Percentiles rank a stretch among this genome's conserved stretches.
phyloP scores from a whole-genome alignment of 2,797 vertebrate species.

The Bovichtus variegatus region DNA sequence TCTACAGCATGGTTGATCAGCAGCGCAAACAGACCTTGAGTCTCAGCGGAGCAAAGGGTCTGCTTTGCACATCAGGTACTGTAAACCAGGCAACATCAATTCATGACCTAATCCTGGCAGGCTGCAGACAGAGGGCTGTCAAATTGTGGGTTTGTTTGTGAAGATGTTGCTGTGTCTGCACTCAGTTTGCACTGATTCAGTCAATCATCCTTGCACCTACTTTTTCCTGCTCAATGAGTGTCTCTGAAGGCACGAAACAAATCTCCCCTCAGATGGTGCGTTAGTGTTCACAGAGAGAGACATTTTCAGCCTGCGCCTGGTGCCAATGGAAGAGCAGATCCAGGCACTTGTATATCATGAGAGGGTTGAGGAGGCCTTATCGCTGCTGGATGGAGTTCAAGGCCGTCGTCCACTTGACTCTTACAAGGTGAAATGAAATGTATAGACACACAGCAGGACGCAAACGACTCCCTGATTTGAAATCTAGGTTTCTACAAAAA shows the following conservation, averaged over 20 bases:
- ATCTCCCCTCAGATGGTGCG: slow-evolving; percentile 73
- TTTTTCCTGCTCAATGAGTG: slow-evolving; percentile 30
- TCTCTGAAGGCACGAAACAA: slow-evolving; percentile 39
- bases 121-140: slow-evolving; percentile 9
- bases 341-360: slow-evolving; percentile 67
- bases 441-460: neutral
- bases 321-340: slow-evolving; percentile 78
- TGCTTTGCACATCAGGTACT: slow-evolving; percentile 77
- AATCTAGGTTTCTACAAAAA: slow-evolving; percentile 6
- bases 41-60: slow-evolving; percentile 68
- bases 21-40: slow-evolving; percentile 77
- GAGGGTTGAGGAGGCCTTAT: slow-evolving; percentile 74
- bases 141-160: slow-evolving; percentile 18
- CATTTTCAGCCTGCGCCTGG: slow-evolving; percentile 73
- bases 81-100: slow-evolving; percentile 27
- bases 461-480: neutral
- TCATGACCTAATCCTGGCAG: slow-evolving; percentile 25
- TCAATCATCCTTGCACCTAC: slow-evolving; percentile 38
- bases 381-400: slow-evolving; percentile 75
- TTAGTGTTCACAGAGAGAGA: slow-evolving; percentile 78
- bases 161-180: slow-evolving; percentile 21
- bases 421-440: slow-evolving; percentile 65
- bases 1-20: slow-evolving; percentile 84
- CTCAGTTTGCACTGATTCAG: slow-evolving; percentile 45
- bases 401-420: slow-evolving; percentile 56